Percentiles rank a stretch among this genome's conserved stretches.
Conservation (phyloP, 2,888 invertebrate species). For the Taphrorychus bicolor region DNA sequence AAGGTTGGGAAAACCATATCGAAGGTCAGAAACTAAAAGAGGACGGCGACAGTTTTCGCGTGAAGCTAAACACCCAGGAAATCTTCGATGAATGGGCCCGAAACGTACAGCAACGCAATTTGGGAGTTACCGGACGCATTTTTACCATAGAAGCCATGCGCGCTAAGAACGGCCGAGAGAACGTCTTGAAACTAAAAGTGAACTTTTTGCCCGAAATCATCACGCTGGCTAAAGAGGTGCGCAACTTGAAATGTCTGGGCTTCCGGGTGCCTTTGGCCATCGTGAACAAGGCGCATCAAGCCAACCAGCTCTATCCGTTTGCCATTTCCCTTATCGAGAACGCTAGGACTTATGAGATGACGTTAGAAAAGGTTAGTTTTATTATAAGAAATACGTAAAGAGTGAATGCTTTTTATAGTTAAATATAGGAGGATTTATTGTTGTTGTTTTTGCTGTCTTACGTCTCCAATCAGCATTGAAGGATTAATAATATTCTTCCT, state of each 20-base stretch:
- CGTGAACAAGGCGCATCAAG: constrained; percentile 99
- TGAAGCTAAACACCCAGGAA: constrained; percentile 95
- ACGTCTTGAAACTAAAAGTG: constrained; percentile 86
- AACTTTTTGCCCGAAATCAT: constrained; percentile 99
- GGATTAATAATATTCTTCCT: constrained; percentile 13
- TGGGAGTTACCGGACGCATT: constrained; percentile 93
- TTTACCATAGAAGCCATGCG: constrained; percentile 89
- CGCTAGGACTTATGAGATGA: constrained; percentile 95
- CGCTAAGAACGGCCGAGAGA: constrained; percentile 79
- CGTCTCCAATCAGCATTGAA: background rate
- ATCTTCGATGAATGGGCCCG: constrained; percentile 99
- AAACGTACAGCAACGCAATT: constrained; percentile 91
- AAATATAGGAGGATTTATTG: too few relatives aligned
- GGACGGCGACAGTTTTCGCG: constrained; percentile 96
- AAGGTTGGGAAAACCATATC: constrained; percentile 99
- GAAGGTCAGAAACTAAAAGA: constrained; percentile 98
- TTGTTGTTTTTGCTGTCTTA: too few relatives aligned
- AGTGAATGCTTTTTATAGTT: background rate
- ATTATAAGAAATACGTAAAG: background rate
- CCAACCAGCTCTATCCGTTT: constrained; percentile 97
- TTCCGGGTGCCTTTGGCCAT: constrained; percentile 97
- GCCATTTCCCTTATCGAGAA: constrained; percentile 98
- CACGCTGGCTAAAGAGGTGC: constrained; percentile 96
- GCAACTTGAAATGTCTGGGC: constrained; percentile 93
- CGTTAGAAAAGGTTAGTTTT: constrained; percentile 87